Evolutionary conservation across 2,113 vertebrate species (phyloP), one percentile per base, ranked within the genome.

Genomic region (Myiozetetes cayanensis): DNA sequence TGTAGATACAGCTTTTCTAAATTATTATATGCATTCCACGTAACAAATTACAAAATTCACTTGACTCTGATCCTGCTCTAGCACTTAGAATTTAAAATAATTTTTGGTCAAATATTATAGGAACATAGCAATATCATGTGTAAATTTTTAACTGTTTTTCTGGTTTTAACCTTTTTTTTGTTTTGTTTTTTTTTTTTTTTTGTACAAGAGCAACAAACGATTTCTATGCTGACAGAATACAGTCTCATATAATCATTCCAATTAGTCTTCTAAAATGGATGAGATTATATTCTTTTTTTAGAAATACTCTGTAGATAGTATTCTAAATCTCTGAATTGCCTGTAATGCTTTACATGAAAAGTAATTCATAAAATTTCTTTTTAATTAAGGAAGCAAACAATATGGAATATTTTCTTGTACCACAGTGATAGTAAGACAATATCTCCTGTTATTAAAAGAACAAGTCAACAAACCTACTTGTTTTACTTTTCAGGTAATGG

Each of bases 41-140:
- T 8, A 35, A 61, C 12, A 12, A 80, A 24, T 73, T 76, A 33
- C 12, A 56, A 65, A 80, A 87, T 33, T 59, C 27, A 56, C 9
- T 87, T 52, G 24, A 28, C 37, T 55, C 7, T 33, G 12, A 56
- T 73, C 8, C 46, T 74, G 7, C 25, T 87, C 25, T 50, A 63
- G 25, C 13, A 74, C 13, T 50, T 9, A 46, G 4, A 77, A 85
- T 28, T 23, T 44, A 58, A 74, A 78, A 44, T 35, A 70, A 6
- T 30, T 41, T 93, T 75, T 27, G 20, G 44, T 30, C 22, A 46
- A 41, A 87, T 58, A 14, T 77, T 24, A 20, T 31, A 79, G 41
- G 12, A 68, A 63, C 0, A 1, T 39, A 39, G 25, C 41, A 91
- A 66, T 7, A 73, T 9, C 3, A 10, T 4, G 1, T 10, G 8